A percentile compares a stretch with the other conserved stretches of the same genome.
These are phyloP conservation scores for Philonicus albiceps DNA, from an alignment of 2,888 invertebrate genomes.

Conservation along the genomic window DNA sequence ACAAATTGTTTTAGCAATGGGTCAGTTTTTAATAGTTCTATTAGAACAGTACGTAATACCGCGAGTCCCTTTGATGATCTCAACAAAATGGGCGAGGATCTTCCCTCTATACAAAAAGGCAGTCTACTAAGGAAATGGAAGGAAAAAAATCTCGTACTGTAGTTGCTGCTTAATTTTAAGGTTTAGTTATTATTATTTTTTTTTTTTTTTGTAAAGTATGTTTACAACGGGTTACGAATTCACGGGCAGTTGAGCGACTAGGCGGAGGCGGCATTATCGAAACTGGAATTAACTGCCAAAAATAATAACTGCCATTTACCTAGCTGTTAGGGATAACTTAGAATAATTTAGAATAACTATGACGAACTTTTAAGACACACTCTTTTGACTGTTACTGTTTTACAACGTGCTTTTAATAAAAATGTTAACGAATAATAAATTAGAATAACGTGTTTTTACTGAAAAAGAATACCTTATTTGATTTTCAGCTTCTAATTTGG, in stretches of 20 bases:
- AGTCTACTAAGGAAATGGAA: constrained; percentile 32
- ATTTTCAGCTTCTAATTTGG: background rate
- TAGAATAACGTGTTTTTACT: background rate
- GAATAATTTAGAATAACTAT: background rate
- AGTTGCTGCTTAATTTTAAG: background rate
- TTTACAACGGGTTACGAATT: background rate
- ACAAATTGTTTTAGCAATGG: background rate
- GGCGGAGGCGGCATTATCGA: background rate
- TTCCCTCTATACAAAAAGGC: constrained; percentile 18
- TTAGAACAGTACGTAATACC: background rate
- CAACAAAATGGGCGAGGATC: constrained; percentile 34
- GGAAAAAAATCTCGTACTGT: background rate
- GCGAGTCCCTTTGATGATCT: constrained; percentile 27
- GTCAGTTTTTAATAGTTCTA: background rate
- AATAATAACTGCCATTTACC: constrained; percentile 32
- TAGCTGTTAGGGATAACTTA: background rate
- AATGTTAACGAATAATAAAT: constrained; percentile 18
- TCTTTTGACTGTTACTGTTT: constrained; percentile 29
- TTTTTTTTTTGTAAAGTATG: background rate
- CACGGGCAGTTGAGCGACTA: background rate
- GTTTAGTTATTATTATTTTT: background rate
- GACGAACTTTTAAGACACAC: background rate
- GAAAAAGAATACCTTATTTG: background rate
- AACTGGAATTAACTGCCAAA: background rate
- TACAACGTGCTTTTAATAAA: constrained; percentile 29